Base-by-base conservation (phyloP, 1,140 invertebrate species). In the Calliopsis andreniformis region DNA sequence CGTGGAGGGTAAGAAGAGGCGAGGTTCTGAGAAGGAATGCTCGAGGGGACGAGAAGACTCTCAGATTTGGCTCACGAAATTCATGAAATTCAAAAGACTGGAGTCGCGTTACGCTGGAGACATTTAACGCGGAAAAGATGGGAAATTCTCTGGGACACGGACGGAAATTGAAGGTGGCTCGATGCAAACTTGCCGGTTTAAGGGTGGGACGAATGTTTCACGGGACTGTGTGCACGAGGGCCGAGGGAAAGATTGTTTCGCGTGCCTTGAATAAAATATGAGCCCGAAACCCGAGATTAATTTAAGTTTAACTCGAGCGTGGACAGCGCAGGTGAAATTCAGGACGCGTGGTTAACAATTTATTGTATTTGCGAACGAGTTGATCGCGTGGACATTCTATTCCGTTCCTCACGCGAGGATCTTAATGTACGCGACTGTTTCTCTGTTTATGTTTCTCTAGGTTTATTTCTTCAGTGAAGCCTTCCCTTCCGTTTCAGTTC, bases 301-400 rank as follows among this genome's bases (percentile, higher is more conserved):
- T 67, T 18, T 23, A 67, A 67, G 20, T 53, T 67, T 53, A 49
- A 67, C 35, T 67, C 47, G 64, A 39, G 20, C 7, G 30, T 23
- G 20, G 30, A 23, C 28, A 4, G 16, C 16, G 6, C 25, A 4
- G 8, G 1, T 39, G 42, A 28, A 64, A 64, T 47, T 20, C 8
- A 23, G n/a, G 43, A 20, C 62, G 28, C 42, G 10, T 10, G 10
- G 43, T 62, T 62, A 43, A 43, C 43, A 62, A 62, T 62, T 43
- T 30, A 42, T 42, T 5, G 1, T 6, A 10, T 10, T 6, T 18
- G 20, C 58, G 12, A 42, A 14, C 5, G 6, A 25, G 39, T 61
- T 14, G 16, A 0, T 8, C 20, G 12, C 35, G 35, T 39, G 35
- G 10, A 39, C 3, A 10, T 10, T 39, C 3, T 10, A 39, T n/a